Evolutionary conservation across 2,888 invertebrate genomes (phyloP), one percentile per base, ranked within the genome.

Genomic region (Diarsia dahlii): DNA sequence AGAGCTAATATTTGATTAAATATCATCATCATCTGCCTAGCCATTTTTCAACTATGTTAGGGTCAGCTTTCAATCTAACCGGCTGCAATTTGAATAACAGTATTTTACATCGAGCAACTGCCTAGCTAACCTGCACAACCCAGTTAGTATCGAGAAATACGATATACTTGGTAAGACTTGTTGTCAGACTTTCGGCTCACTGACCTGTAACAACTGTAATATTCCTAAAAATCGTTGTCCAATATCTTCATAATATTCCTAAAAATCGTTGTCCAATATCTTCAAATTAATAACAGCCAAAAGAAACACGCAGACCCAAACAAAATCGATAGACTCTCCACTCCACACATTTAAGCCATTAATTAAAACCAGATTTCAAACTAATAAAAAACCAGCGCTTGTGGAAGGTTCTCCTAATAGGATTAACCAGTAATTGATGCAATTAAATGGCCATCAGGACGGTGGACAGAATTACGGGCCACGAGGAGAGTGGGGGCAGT

Each of bases 391-490:
- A 50, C 52, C 56, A 63, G 28, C 34, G 64, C 52, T 76, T 52
- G 71, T 66, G 69, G 58, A 71, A 68, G 71, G 67, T 62, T 28
- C 50, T 58, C 39, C 69, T 76, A 82, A 89, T 85, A 45, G 78
- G 82, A 88, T 87, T 84, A 84, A 70, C 69, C 69, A 46, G 78
- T 84, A 86, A 89, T 90, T 87, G 84, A 71, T 5, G 80, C 85
- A 89, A 89, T 90, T 87, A 90, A 89, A 90, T 84, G 74, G 67
- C 75, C 86, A 85, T 87, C 87, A 83, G 77, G 70, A 48, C 3
- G 70, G 78, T 62, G 70, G 72, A 81, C 76, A 74, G 84, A 81
- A 84, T 87, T 84, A 87, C 70, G 73, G 65, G n/a, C n/a, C n/a
- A 56, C 74, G 75, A 63, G 71, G 63, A 69, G 56, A 9, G 4